phyloP scores from a whole-genome alignment of 2,113 vertebrate species.

The Gobiocypris rarus region DNA sequence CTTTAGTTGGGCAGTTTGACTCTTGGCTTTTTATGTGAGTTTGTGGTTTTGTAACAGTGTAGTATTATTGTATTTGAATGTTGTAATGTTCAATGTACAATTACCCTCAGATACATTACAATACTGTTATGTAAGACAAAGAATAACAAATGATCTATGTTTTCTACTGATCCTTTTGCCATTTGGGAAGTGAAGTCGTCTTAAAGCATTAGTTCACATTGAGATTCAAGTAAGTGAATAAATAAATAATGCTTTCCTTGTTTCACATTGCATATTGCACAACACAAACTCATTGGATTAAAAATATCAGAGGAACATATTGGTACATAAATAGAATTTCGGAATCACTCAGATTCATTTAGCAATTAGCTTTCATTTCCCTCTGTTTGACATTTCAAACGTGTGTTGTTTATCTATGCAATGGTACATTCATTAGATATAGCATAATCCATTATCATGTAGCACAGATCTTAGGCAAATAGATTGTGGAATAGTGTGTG shows the following conservation, averaged over 20 bases:
- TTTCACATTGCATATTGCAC: background rate
- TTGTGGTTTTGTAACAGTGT: background rate
- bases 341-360: slow-evolving; percentile 16
- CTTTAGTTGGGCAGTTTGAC: no score
- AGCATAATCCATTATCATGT: slow-evolving; percentile 18
- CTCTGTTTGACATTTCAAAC: slow-evolving; percentile 4
- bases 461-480: background rate
- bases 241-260: background rate
- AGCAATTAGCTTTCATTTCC: slow-evolving; percentile 33
- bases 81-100: background rate
- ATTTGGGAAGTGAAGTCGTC: background rate
- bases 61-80: background rate
- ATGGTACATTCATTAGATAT: background rate
- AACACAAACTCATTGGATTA: background rate
- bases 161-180: slow-evolving; percentile 22
- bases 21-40: no score
- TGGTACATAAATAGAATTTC: background rate
- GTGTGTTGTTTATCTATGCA: slow-evolving; percentile 22
- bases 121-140: background rate
- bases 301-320: background rate
- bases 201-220: background rate
- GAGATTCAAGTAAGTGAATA: background rate
- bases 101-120: background rate
- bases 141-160: background rate
- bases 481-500: background rate